Conservation (phyloP, 2,888 invertebrate species). For the Antitype chi region DNA sequence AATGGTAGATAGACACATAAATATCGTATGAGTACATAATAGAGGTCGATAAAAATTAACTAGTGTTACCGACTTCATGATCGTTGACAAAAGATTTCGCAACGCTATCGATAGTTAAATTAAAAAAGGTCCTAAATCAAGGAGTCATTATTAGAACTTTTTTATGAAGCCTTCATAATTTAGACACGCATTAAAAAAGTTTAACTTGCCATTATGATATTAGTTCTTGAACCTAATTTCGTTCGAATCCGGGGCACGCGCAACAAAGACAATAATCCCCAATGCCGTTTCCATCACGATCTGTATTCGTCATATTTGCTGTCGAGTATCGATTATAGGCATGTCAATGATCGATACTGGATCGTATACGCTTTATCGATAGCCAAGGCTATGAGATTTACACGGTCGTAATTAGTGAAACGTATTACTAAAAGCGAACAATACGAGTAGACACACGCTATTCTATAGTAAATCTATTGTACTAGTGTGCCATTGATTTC, state of each 20-base stretch:
- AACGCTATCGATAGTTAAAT: conserved; percentile 53
- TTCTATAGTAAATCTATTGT: conserved; percentile 60
- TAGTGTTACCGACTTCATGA: conserved; percentile 47
- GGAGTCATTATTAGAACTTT: conserved; percentile 43
- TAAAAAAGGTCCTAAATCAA: conserved; percentile 55
- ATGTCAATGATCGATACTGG: conserved; percentile 79
- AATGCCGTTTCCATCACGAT: conserved; percentile 86
- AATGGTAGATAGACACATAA: conserved; percentile 73
- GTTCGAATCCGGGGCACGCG: conserved; percentile 83
- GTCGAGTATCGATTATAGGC: conserved; percentile 79
- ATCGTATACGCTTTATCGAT: conserved; percentile 71
- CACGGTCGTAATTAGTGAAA: conserved; percentile 71
- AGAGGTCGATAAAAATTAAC: conserved; percentile 57
- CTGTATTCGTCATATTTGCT: conserved; percentile 79
- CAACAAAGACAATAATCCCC: conserved; percentile 82
- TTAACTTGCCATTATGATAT: conserved; percentile 64
- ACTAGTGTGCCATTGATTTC: conserved; percentile 56
- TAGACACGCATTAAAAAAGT: conserved; percentile 65
- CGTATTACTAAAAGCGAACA: conserved; percentile 67
- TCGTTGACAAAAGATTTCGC: conserved; percentile 53
- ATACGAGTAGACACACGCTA: conserved; percentile 53
- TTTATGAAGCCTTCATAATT: conserved; percentile 56
- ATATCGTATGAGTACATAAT: conserved; percentile 54
- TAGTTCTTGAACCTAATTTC: conserved; percentile 85
- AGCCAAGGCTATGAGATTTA: conserved; percentile 75